Conservation (phyloP, 30 jellyfish, hydroid and myxozoan genomes). For the Sanderia malayensis region DNA sequence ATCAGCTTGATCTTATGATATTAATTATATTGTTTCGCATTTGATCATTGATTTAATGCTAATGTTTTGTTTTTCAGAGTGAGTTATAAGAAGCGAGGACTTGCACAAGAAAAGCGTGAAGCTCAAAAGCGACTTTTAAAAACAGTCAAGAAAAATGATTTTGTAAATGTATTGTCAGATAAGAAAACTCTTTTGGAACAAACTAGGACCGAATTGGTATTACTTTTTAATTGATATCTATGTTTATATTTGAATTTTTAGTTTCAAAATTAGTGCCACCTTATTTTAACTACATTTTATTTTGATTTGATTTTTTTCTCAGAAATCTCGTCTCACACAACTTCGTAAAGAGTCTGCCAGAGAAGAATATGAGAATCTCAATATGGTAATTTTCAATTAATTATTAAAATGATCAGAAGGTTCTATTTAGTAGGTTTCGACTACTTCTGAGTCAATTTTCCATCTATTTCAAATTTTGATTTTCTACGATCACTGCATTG, state of each 20-base stretch:
- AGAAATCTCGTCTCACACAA: conserved; percentile 63
- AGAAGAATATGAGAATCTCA: conserved; percentile 66
- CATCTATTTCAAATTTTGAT: no score
- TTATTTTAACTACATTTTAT: no score
- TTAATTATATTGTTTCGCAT: not conserved
- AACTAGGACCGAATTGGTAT: not conserved
- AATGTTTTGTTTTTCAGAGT: conserved; percentile 23
- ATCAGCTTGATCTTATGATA: not conserved
- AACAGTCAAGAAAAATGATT: conserved; percentile 47
- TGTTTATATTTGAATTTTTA: no score
- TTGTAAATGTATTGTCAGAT: not conserved
- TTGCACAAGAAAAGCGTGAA: conserved; percentile 67
- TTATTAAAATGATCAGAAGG: no score
- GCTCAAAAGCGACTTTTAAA: conserved; percentile 58
- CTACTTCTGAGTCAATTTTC: no score
- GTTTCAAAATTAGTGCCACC: no score
- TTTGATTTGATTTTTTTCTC: not conserved
- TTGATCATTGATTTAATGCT: not conserved
- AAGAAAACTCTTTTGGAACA: not conserved
- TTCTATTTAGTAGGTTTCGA: no score
- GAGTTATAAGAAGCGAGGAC: conserved; percentile 53
- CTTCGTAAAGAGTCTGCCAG: conserved; percentile 63
- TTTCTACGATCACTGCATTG: no score
- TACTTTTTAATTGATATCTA: no score
- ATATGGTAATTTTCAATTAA: no score